Evolutionary conservation across 2,797 vertebrate genomes (phyloP).

Genomic region (Gymnodraco acuticeps): DNA sequence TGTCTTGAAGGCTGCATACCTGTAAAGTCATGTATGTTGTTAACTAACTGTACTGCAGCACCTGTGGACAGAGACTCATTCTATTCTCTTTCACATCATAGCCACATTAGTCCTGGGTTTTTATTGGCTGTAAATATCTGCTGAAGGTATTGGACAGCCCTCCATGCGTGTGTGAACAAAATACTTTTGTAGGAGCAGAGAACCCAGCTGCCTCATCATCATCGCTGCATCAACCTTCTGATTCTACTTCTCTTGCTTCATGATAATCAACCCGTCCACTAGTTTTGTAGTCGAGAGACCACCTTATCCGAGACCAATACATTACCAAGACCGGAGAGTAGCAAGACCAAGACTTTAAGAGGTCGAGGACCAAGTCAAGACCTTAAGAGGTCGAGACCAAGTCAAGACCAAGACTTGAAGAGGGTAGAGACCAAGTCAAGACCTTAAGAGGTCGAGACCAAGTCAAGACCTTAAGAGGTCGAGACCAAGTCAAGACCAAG

Average conservation of each 20-base stretch:
- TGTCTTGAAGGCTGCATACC: background rate
- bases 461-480: too few relatives aligned
- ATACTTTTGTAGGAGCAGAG: background rate
- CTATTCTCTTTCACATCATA: background rate
- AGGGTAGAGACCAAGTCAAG: too few relatives aligned
- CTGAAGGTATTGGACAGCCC: background rate
- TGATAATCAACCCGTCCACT: background rate
- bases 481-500: too few relatives aligned
- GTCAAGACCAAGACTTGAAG: too few relatives aligned
- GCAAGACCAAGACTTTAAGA: too few relatives aligned
- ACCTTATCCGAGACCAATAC: too few relatives aligned
- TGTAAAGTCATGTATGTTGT: background rate
- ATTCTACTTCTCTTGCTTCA: background rate
- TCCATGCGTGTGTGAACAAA: background rate
- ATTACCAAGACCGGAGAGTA: too few relatives aligned
- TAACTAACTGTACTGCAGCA: background rate
- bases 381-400: too few relatives aligned
- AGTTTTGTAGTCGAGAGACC: too few relatives aligned
- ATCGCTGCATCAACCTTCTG: background rate
- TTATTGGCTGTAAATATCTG: background rate
- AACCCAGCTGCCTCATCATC: background rate
- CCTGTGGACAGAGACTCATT: background rate
- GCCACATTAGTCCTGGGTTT: background rate
- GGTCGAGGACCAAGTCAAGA: too few relatives aligned
- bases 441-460: too few relatives aligned